These are phyloP conservation scores for Eupithecia abbreviata DNA, from an alignment of 2,888 invertebrate species.

Conservation along the genomic window DNA sequence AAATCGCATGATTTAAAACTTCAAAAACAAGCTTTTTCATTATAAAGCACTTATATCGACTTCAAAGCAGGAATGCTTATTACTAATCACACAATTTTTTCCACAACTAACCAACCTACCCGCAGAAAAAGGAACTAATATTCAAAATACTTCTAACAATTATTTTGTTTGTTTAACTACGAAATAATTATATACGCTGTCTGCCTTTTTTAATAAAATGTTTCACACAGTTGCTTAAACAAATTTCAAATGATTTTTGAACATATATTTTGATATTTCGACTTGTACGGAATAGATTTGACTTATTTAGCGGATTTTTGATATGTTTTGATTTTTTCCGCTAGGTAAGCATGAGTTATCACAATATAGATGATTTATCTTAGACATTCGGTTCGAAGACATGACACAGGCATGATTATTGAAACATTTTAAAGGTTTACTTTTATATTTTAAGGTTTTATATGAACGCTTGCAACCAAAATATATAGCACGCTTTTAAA, in stretches of 20 bases:
- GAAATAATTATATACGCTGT: neutral
- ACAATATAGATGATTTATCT: neutral
- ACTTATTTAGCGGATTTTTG: neutral
- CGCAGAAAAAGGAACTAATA: neutral
- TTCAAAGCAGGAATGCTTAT: conserved; percentile 32
- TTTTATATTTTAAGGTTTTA: neutral
- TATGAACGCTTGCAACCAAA: neutral
- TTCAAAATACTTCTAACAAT: neutral
- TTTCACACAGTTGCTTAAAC: neutral
- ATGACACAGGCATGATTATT: neutral
- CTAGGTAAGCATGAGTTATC: neutral
- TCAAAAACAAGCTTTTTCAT: conserved; percentile 36
- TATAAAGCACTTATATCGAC: conserved; percentile 29
- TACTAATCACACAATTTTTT: neutral
- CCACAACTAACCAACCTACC: neutral
- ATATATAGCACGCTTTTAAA: neutral
- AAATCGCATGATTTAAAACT: conserved; percentile 52
- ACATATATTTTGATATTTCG: neutral
- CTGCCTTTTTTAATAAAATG: neutral
- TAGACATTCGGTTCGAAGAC: neutral
- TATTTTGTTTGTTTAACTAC: neutral
- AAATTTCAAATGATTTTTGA: neutral
- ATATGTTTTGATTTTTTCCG: neutral
- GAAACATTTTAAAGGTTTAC: neutral
- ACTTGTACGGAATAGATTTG: neutral